A percentile compares a stretch with the other conserved stretches of the same genome.
Evolutionary conservation across 1,140 invertebrate genomes (phyloP).

Genomic region (Panagrolaimus sp.): DNA sequence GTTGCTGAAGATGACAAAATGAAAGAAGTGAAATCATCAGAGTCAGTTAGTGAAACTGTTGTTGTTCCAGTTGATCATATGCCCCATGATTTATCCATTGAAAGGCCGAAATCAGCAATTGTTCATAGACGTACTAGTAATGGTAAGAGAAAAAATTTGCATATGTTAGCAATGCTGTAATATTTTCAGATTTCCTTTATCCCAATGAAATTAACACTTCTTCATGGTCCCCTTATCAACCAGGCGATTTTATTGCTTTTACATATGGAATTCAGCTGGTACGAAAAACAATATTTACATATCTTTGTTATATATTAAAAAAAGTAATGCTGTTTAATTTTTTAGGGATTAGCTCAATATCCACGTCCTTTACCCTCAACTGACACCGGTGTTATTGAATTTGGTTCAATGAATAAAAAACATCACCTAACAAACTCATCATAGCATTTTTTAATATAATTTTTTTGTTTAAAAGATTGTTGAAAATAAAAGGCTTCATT

Average conservation of each 20-base stretch:
- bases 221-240: neutral
- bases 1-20: too few relatives aligned
- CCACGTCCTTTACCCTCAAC: neutral
- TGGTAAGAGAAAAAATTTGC: neutral
- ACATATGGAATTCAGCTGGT: neutral
- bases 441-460: too few relatives aligned
- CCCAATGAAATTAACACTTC: neutral
- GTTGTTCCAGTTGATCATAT: neutral
- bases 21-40: too few relatives aligned
- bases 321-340: neutral
- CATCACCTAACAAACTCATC: too few relatives aligned
- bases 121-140: too few relatives aligned
- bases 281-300: neutral
- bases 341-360: neutral
- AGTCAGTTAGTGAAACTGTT: neutral
- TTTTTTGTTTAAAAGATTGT: too few relatives aligned
- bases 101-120: neutral
- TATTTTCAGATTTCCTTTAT: neutral
- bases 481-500: too few relatives aligned
- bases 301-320: neutral
- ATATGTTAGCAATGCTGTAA: too few relatives aligned
- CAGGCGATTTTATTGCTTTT: slow-evolving; percentile 3
- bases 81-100: neutral
- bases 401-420: neutral
- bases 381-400: slow-evolving; percentile 8